A percentile compares a stretch with the other conserved stretches of the same genome.
These are phyloP conservation scores for rat (Rattus norvegicus) DNA, from an alignment of 2,113 vertebrate genomes.

Conservation along the genomic window DNA sequence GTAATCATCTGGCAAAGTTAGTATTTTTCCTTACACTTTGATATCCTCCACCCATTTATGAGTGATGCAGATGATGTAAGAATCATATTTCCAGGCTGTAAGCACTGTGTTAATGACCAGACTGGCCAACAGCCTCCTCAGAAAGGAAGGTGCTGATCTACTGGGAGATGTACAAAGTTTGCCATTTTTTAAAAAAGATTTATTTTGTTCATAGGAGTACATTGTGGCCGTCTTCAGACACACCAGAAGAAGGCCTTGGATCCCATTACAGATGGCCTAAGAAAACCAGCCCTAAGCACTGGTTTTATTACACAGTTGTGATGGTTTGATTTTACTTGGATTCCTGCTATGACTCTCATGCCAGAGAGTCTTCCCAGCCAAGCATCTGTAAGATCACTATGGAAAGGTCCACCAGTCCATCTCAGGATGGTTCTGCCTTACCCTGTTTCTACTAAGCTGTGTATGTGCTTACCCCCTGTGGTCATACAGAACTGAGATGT, in stretches of 20 bases:
- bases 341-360: neutral
- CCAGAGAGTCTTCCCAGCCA: neutral
- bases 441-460: neutral
- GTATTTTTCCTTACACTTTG: neutral
- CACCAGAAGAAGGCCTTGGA: too few species aligned
- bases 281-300: neutral
- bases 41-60: neutral
- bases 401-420: neutral
- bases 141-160: neutral
- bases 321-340: neutral
- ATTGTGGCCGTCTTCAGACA: too few species aligned
- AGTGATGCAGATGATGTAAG: neutral
- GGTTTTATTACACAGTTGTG: neutral
- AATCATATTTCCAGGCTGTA: conserved; percentile 9
- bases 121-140: neutral
- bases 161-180: neutral
- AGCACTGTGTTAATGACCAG: neutral
- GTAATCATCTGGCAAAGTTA: neutral
- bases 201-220: too few species aligned
- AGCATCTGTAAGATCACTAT: neutral
- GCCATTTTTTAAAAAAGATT: neutral
- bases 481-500: neutral
- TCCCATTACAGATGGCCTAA: too few species aligned
- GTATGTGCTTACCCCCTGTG: neutral
- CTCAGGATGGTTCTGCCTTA: neutral